Percentiles rank a stretch among this genome's conserved stretches.
Evolutionary conservation across 2,888 invertebrate species (phyloP).

Genomic region (Seladonia tumulorum): DNA sequence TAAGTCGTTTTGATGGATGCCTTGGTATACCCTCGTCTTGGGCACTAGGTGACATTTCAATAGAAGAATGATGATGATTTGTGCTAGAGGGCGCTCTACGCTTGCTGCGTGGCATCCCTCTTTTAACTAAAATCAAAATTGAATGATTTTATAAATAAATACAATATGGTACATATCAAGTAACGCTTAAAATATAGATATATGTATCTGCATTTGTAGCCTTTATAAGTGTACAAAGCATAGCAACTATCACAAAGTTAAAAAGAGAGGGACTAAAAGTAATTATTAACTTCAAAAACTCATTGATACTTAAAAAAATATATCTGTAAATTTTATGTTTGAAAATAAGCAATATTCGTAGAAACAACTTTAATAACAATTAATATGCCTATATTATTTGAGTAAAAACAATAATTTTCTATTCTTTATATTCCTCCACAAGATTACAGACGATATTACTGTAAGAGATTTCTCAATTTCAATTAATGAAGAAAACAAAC

Average conservation of each 20-base stretch:
- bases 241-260: not conserved
- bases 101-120: slow-evolving; percentile 84
- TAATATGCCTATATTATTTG: not conserved
- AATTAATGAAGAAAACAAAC: not conserved
- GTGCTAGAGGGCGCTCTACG: slow-evolving; percentile 83
- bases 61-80: slow-evolving; percentile 79
- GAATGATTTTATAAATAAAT: not conserved
- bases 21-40: slow-evolving; percentile 81
- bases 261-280: too few relatives aligned
- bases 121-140: slow-evolving; percentile 70
- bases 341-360: not conserved
- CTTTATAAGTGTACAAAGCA: not conserved
- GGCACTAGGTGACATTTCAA: slow-evolving; percentile 82
- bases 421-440: not conserved
- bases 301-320: not conserved
- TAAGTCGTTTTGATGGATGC: slow-evolving; percentile 81
- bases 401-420: not conserved
- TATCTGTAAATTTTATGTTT: not conserved
- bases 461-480: not conserved
- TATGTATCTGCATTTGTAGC: not conserved
- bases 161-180: not conserved
- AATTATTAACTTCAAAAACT: not conserved
- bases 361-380: not conserved
- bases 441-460: not conserved
- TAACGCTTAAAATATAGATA: not conserved